phyloP scores from a whole-genome alignment of 2,888 invertebrate genomes.

The Aromia moschata region DNA sequence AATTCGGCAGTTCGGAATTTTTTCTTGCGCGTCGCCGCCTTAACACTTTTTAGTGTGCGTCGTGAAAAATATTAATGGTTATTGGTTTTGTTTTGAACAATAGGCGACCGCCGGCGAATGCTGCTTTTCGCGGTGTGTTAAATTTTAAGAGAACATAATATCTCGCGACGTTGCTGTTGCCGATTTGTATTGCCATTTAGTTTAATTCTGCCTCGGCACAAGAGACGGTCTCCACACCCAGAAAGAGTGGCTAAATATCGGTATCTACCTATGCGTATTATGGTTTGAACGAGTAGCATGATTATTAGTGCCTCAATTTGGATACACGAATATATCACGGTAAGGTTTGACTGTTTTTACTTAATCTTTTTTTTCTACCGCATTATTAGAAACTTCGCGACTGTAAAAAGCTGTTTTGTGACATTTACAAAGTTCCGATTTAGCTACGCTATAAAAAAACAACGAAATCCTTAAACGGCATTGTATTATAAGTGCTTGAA shows the following conservation, averaged over 20 bases:
- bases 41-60: slow-evolving; percentile 7
- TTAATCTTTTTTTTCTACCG: no score
- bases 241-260: slow-evolving; percentile 23
- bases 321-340: slow-evolving; percentile 30
- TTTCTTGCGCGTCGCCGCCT: not conserved
- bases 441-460: no score
- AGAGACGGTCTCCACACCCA: slow-evolving; percentile 23
- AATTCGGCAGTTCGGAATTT: not conserved
- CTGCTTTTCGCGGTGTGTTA: slow-evolving; percentile 31
- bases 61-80: slow-evolving; percentile 27
- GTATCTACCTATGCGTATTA: no score
- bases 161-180: slow-evolving; percentile 21
- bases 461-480: no score
- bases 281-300: slow-evolving; percentile 30
- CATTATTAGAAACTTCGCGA: no score
- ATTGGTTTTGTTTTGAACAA: slow-evolving; percentile 30
- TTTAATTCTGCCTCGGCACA: slow-evolving; percentile 26
- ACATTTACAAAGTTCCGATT: no score
- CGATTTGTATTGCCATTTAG: slow-evolving; percentile 30
- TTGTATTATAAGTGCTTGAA: no score
- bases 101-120: slow-evolving; percentile 26
- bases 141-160: slow-evolving; percentile 24
- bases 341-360: no score
- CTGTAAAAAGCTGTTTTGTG: no score
- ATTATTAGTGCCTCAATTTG: slow-evolving; percentile 28